Evolutionary conservation across 1,140 invertebrate species (phyloP).

Genomic region (Streblospio benedicti): DNA sequence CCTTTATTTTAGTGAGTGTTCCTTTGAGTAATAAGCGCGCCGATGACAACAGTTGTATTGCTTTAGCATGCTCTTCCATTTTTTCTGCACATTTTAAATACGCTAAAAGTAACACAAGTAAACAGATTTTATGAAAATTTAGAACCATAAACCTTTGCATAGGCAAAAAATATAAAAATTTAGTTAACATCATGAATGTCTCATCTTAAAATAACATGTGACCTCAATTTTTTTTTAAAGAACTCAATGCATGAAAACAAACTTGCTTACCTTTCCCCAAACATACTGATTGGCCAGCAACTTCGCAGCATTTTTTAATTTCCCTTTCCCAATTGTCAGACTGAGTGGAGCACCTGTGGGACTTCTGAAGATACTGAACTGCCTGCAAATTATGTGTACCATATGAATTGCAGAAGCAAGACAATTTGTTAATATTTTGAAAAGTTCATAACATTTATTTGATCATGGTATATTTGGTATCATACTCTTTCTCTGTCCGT

Average conservation of each 20-base stretch:
- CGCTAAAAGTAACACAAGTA: conserved; percentile 1
- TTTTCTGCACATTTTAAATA: conserved; percentile 2
- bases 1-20: conserved; percentile 5
- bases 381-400: conserved; percentile 43
- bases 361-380: conserved; percentile 52
- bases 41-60: conserved; percentile 6
- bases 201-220: background rate
- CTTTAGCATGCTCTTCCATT: background rate
- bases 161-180: background rate
- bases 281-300: conserved; percentile 29
- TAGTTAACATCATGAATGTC: background rate
- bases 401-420: background rate
- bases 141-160: background rate
- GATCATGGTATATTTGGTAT: background rate
- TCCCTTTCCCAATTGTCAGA: conserved; percentile 55
- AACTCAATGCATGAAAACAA: background rate
- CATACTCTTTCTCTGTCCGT: background rate
- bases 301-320: conserved; percentile 28
- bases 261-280: conserved; percentile 35
- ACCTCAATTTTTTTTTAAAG: background rate
- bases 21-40: conserved; percentile 10
- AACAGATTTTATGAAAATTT: background rate
- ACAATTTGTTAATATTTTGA: background rate
- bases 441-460: background rate
- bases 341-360: conserved; percentile 49